Percentiles rank a stretch among this genome's conserved stretches.
These are phyloP conservation scores for Craniophora ligustri DNA, from an alignment of 2,888 invertebrate species.

Conservation along the genomic window DNA sequence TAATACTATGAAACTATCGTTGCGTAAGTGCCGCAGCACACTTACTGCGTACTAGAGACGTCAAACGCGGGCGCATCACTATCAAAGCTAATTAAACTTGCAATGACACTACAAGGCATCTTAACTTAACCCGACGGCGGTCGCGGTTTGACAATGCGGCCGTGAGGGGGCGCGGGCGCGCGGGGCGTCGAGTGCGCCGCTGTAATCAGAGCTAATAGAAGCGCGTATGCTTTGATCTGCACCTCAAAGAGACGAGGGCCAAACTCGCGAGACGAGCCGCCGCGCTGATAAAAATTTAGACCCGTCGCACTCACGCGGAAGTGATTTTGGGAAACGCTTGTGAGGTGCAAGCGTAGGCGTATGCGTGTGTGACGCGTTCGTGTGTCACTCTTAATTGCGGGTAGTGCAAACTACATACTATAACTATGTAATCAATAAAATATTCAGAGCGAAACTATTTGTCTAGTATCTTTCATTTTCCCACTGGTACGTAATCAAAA, in stretches of 20 bases:
- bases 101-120: constrained; percentile 80
- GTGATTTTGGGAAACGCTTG: constrained; percentile 42
- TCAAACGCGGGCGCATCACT: constrained; percentile 57
- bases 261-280: constrained; percentile 68
- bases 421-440: background rate
- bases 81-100: constrained; percentile 85
- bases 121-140: constrained; percentile 71
- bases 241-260: constrained; percentile 83
- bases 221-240: constrained; percentile 86
- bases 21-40: constrained; percentile 38
- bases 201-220: constrained; percentile 88
- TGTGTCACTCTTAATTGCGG: constrained; percentile 23
- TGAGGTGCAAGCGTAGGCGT: constrained; percentile 6
- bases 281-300: constrained; percentile 57
- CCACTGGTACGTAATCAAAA: too few species aligned
- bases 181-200: constrained; percentile 68
- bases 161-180: constrained; percentile 55
- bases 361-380: background rate
- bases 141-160: constrained; percentile 70
- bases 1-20: constrained; percentile 32
- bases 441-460: background rate
- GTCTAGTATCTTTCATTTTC: too few species aligned
- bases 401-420: background rate
- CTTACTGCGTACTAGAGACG: constrained; percentile 42
- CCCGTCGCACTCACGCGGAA: constrained; percentile 49